Percentiles rank a stretch among this genome's conserved stretches.
Evolutionary conservation across 1,140 invertebrate genomes (phyloP).

Genomic region (Xylocopa sonorina): DNA sequence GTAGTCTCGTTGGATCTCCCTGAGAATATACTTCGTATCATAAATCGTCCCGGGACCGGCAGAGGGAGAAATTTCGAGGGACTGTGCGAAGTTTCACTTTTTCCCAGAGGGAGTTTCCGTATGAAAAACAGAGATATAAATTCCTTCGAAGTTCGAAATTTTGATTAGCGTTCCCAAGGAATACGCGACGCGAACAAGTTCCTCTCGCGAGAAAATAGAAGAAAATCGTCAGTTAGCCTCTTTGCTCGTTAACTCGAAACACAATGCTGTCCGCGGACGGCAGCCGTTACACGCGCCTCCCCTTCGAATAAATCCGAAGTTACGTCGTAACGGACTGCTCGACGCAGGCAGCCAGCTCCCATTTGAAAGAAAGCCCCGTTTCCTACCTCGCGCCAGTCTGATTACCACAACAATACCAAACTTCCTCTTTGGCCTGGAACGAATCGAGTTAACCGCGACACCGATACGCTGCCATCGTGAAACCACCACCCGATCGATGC

Average conservation of each 20-base stretch:
- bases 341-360: neutral
- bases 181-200: neutral
- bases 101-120: neutral
- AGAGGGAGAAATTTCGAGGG: neutral
- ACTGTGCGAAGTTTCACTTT: neutral
- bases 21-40: neutral
- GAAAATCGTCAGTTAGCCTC: slow-evolving; percentile 14
- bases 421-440: slow-evolving; percentile 13
- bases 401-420: slow-evolving; percentile 57
- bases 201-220: too few relatives aligned
- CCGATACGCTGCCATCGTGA: neutral
- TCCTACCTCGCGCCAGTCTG: neutral
- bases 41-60: neutral
- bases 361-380: slow-evolving; percentile 1
- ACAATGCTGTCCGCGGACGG: neutral
- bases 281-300: neutral
- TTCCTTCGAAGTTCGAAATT: neutral
- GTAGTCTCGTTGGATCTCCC: neutral
- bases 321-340: neutral
- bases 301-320: slow-evolving; percentile 19
- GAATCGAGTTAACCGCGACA: slow-evolving; percentile 10
- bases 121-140: neutral
- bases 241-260: slow-evolving; percentile 23
- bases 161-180: neutral
- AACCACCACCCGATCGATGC: slow-evolving; percentile 28